Evolutionary conservation across 2,888 invertebrate genomes (phyloP), one percentile per base, ranked within the genome.

Genomic region (Philhelius pedissequus): DNA sequence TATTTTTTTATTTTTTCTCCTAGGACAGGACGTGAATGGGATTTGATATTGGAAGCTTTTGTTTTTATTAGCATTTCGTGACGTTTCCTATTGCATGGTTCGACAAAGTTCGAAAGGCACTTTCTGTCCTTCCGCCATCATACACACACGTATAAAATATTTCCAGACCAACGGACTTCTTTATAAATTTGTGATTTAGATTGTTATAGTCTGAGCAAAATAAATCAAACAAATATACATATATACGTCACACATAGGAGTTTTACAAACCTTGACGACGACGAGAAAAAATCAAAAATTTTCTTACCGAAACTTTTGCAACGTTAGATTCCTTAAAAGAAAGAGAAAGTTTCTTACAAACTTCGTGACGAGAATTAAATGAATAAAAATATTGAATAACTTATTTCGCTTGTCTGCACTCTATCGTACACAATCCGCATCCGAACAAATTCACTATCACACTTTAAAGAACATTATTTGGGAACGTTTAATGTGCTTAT

Each of bases 21-120:
- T n/a, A 18, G 11, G 35, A 20, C 20, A n/a, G 30, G 30, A 38
- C 73, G 66, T 74, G 73, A 73, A 58, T 43, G 68, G 75, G 48
- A 81, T 73, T 73, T 77, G 15, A 43, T 78, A 74, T 78, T 48
- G 40, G n/a, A 22, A 60, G 70, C 48, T 69, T 82, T 43, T 71
- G 9, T 6, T 66, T 81, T 83, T 83, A 83, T 78, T 64, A n/a
- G 35, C 74, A 78, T 43, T 74, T 78, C 78, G 82, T 83, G 82
- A 83, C 64, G 82, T 64, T 40, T 54, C 18, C 50, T 32, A 30
- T 50, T 25, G 30, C 5, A 48, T 4, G 45, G 48, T 30, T 25
- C 22, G 25, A n/a, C 32, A 38, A 40, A 75, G 48, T 75, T 56
- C 11, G 7, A 32, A 66, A n/a, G 6, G 7, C 6, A 22, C n/a